Evolutionary conservation across 2,797 vertebrate species (phyloP), one percentile per base, ranked within the genome.

Genomic region (Pantherophis alleghaniensis): DNA sequence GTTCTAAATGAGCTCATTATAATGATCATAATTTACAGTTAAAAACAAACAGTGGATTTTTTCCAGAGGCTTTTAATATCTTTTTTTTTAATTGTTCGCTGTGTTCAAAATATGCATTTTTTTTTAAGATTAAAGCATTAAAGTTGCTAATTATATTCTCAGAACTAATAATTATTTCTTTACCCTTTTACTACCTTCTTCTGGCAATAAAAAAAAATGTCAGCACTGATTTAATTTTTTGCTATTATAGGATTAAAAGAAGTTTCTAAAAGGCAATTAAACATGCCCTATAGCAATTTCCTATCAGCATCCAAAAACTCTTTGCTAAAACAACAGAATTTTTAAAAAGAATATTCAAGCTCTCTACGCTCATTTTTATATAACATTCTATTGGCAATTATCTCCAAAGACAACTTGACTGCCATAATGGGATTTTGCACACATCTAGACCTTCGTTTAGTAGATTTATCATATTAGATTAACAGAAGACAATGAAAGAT

Each of bases 91-190:
- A 98, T 98, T 98, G 98, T 98, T 98, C 97, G 98, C 96, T 96
- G 96, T 95, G 97, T 97, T 98, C 96, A 96, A 98, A 98, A 98
- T 98, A 98, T 97, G 97, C 97, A 97, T 98, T 92, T 98, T 98
- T 92, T 98, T 97, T 11, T 2, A 86, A 98, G 98, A 98, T 98
- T 98, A 98, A 98, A 98, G 97, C 98, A 98, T 98, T 98, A 98
- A 98, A 98, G 98, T 98, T 97, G 97, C 98, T 98, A 98, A 98
- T 98, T 98, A 98, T 98, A 98, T 98, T 98, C 98, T 98, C 97
- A 98, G 97, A 98, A 98, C 97, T 97, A 98, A 98, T 97, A 98
- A 98, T 98, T 98, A 98, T 98, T 98, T 98, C 98, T 98, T 98
- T 98, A 98, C 97, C 97, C 98, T 98, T 98, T 98, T 98, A 98